Evolutionary conservation across 2,888 invertebrate species (phyloP), one percentile per base, ranked within the genome.

Genomic region (Ephialtes manifestator): DNA sequence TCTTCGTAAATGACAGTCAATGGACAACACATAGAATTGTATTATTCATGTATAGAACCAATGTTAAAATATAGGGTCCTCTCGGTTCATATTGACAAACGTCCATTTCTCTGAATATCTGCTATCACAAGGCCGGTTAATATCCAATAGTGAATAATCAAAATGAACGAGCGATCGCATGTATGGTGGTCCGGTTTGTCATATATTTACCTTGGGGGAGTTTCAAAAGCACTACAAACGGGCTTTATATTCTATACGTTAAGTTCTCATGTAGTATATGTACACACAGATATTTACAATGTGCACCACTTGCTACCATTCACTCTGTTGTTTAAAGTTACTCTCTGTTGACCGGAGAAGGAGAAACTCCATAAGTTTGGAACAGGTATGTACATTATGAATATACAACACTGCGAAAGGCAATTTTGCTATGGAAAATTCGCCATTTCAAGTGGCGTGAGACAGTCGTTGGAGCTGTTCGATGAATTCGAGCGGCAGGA

Each of bases 111-210:
- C 39, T 15, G 39, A 58, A 80, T 70, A 58, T 75, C 79, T 15
- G 60, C 60, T 60, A 55, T 80, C 65, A 78, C 55, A 81, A 71
- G 53, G 53, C 51, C 58, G 18, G 58, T 80, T 84, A 67, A 81
- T 81, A 76, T 67, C 80, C 70, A 83, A 71, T 70, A 75, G 28
- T 13, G 60, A 43, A 75, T 77, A 46, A 68, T 58, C 68, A 58
- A 55, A 77, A 77, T 10, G 53, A 24, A 24, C 55, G n/a, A 28
- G 53, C 39, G 39, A 43, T 48, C 46, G 58, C 24, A 68, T 58
- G 58, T 28, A 15, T 20, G 51, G 65, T 58, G 71, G 72, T 83
- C 65, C 46, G 28, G 15, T 39, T 35, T 72, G 67, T 72, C 48
- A 39, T 39, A 39, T 39, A 39, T 58, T 31, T 35, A 55, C 53